Evolutionary conservation across 2,113 vertebrate genomes (phyloP).

Genomic region (Tympanuchus pallidicinctus): DNA sequence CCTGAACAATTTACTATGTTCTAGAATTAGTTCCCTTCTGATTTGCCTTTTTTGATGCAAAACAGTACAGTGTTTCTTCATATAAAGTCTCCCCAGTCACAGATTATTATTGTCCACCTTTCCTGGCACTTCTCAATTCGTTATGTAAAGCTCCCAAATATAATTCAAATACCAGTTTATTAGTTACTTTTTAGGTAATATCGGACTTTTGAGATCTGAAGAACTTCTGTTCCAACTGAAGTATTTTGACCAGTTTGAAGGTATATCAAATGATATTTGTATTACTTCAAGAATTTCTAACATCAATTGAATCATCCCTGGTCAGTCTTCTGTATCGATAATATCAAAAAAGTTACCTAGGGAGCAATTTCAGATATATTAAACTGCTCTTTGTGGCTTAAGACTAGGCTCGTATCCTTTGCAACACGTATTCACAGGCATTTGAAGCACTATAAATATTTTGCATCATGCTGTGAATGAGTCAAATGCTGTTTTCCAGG

Average conservation of each 20-base stretch:
- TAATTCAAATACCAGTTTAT: not conserved
- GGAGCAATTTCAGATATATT: not conserved
- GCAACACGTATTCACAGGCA: not conserved
- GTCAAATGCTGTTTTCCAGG: slow-evolving; percentile 16
- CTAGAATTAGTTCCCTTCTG: not conserved
- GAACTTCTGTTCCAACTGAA: not conserved
- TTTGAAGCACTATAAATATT: slow-evolving; percentile 37
- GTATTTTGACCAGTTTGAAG: not conserved
- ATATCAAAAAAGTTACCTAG: slow-evolving; percentile 2
- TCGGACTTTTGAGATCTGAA: not conserved
- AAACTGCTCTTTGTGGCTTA: not conserved
- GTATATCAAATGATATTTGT: not conserved
- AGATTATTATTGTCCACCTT: not conserved
- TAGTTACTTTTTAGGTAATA: not conserved
- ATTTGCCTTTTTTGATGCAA: not conserved
- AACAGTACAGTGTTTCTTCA: not conserved
- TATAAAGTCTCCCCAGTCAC: not conserved
- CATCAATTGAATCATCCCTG: not conserved
- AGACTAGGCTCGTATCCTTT: not conserved
- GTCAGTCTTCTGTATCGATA: not conserved
- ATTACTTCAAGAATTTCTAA: slow-evolving; percentile 20
- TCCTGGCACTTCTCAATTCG: not conserved
- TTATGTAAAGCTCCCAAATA: not conserved
- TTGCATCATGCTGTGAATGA: slow-evolving; percentile 21
- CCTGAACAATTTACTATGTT: slow-evolving; percentile 40